Evolutionary conservation across 2,797 vertebrate species (phyloP).

Genomic region (Myotis planiceps): DNA sequence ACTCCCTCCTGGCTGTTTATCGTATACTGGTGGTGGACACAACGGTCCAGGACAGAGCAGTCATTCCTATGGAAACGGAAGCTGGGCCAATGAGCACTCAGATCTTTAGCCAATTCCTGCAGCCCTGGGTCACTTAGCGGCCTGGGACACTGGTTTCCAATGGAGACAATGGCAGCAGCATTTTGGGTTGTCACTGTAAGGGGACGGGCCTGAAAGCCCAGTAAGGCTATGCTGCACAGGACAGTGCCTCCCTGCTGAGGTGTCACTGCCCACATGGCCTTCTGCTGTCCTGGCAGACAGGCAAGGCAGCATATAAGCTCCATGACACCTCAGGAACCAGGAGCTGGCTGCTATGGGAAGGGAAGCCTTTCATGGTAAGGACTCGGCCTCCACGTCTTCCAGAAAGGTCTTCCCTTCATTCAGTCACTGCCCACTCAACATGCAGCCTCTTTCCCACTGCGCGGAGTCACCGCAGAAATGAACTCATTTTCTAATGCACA

Average conservation of each 20-base stretch:
- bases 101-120: not conserved
- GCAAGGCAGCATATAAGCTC: not conserved
- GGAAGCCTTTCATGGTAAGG: accelerated
- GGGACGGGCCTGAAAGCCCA: not conserved
- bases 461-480: accelerated
- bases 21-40: accelerated
- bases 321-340: not conserved
- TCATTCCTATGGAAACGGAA: no score
- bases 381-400: not conserved
- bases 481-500: not conserved
- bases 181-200: not conserved
- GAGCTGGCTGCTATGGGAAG: not conserved
- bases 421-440: not conserved
- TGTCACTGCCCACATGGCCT: not conserved
- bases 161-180: not conserved
- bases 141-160: not conserved
- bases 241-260: not conserved
- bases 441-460: not conserved
- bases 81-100: accelerated
- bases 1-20: not conserved
- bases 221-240: not conserved
- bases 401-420: not conserved
- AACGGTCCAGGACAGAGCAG: not conserved
- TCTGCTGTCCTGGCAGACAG: not conserved
- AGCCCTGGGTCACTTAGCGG: not conserved